Base-by-base conservation (phyloP, 1,140 invertebrate species). In the Reticulitermes speratus region DNA sequence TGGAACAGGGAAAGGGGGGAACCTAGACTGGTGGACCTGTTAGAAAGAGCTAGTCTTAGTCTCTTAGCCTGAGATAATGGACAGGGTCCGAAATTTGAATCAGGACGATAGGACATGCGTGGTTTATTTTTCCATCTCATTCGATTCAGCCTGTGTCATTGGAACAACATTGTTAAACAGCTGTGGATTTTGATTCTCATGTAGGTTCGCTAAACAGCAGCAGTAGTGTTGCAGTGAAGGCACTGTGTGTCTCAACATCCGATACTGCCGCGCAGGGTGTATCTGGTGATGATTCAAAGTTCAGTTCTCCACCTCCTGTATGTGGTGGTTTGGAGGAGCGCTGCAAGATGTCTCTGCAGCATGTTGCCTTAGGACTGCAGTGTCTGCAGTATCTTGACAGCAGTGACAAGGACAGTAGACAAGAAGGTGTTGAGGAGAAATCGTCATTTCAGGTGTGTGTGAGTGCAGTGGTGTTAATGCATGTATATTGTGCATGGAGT, bases 331-430 rank as follows among this genome's bases (percentile, higher is more conserved):
- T 94, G 2, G 93, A 94, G 87, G 95, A 96, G 88, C 92, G 95
- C 86, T 96, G 95, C 90, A 89, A 91, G 38, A 90, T 92, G 25
- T 94, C 95, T 2, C 89, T 97, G 48, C 91, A 93, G 83, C 95
- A 96, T 88, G 93, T 96, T 3, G 91, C 91, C 19, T 90, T 92
- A 75, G 96, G 96, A 59, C 89, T 96, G 0, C 91, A 93, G 38
- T 96, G 95, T 88, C 89, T 96, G n/a, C 92, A 94, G 84, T 95
- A 93, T 89, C 95, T 95, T 88, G 91, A 86, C 8, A 19, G 65
- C 7, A 86, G 87, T 32, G 84, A 87, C 25, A n/a, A 65, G 30
- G 45, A 85, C 14, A 25, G 23, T n/a, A 86, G 14, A 25, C 25
- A 75, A 23, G 48, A 84, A 19, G 83, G 25, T 11, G 83, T n/a